Evolutionary conservation across 2,888 invertebrate genomes (phyloP).

Genomic region (Bellardia bayeri): DNA sequence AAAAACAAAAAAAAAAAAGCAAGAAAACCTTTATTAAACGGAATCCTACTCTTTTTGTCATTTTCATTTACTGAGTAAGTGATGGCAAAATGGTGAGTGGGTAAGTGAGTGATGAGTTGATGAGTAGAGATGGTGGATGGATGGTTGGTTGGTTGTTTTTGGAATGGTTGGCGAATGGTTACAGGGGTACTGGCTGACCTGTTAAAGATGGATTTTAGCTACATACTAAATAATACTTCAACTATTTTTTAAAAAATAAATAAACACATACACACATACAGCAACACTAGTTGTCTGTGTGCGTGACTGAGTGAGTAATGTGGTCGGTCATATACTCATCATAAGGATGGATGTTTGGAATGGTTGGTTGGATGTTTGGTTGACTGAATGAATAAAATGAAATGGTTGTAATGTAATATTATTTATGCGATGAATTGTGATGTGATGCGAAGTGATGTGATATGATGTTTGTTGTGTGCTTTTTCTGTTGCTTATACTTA

Average conservation of each 20-base stretch:
- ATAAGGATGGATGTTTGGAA: constrained; percentile 49
- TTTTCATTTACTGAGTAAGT: constrained; percentile 62
- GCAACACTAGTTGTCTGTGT: constrained; percentile 28
- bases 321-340: constrained; percentile 45
- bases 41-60: constrained; percentile 57
- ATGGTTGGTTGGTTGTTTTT: constrained; percentile 32
- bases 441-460: constrained; percentile 46
- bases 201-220: constrained; percentile 53
- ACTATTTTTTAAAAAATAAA: constrained; percentile 1
- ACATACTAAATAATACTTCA: constrained; percentile 43
- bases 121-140: constrained; percentile 15
- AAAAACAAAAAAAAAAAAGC: constrained; percentile 5
- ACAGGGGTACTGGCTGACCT: constrained; percentile 28
- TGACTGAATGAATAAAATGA: constrained; percentile 41
- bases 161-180: constrained; percentile 54
- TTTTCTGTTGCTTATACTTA: constrained; percentile 27
- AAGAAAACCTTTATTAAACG: constrained; percentile 39
- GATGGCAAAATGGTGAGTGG: constrained; percentile 29
- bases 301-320: constrained; percentile 17
- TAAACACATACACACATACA: background rate
- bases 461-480: constrained; percentile 33
- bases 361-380: constrained; percentile 40
- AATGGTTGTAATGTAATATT: constrained; percentile 53
- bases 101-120: constrained; percentile 46
- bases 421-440: constrained; percentile 51